phyloP scores from a whole-genome alignment of 1,140 invertebrate genomes.

The Pogonomyrmex barbatus region DNA sequence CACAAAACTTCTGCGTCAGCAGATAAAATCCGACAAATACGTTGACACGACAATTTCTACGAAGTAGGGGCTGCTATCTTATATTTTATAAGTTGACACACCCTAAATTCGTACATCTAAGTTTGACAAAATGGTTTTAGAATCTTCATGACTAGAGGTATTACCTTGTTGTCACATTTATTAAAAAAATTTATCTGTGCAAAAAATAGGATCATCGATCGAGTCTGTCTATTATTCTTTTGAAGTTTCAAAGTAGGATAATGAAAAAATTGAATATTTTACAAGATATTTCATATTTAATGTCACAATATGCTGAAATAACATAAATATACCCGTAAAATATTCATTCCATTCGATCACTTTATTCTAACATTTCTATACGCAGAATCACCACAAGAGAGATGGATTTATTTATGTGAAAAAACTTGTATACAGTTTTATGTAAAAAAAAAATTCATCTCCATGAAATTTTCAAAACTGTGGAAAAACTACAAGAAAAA shows the following conservation, averaged over 20 bases:
- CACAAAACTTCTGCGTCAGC: background rate
- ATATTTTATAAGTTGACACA: background rate
- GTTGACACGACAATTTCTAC: background rate
- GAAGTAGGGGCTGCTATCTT: background rate
- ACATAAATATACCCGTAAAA: background rate
- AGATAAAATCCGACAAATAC: constrained; percentile 15
- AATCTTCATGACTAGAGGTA: background rate
- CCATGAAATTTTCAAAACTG: background rate
- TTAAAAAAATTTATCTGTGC: background rate
- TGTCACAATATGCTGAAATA: background rate
- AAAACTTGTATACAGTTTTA: background rate
- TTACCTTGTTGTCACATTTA: background rate
- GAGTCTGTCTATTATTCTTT: background rate
- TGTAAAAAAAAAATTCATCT: background rate
- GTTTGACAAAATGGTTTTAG: background rate
- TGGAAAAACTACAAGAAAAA: background rate
- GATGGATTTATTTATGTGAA: background rate
- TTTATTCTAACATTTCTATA: background rate
- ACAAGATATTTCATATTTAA: constrained; percentile 10
- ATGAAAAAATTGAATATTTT: background rate
- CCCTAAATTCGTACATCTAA: background rate
- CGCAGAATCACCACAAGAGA: background rate
- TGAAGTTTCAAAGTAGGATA: background rate
- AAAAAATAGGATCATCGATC: background rate
- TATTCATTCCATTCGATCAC: constrained; percentile 18